Conservation (phyloP, 2,113 vertebrate genomes). For the Phyllostomus discolor region DNA sequence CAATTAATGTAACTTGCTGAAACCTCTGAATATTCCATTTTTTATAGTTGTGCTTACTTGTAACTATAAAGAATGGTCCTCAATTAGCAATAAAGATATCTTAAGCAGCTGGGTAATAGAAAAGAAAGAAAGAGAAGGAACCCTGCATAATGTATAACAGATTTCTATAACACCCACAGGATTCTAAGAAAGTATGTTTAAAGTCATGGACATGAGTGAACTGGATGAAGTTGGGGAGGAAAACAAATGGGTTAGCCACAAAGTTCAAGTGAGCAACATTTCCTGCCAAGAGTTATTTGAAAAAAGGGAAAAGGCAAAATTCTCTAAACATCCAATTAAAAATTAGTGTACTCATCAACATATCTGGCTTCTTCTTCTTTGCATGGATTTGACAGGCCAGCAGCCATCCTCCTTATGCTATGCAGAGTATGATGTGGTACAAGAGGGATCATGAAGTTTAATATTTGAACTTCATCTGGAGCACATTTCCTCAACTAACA, state of each 20-base stretch:
- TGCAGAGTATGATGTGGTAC: background rate
- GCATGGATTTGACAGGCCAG: background rate
- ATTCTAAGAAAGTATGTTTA: background rate
- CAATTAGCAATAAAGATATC: background rate
- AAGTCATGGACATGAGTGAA: background rate
- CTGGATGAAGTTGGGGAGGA: background rate
- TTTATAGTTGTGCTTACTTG: background rate
- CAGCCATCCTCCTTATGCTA: background rate
- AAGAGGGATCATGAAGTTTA: background rate
- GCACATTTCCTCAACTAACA: conserved; percentile 20
- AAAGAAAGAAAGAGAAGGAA: background rate
- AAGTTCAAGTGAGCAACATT: background rate
- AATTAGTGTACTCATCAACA: background rate
- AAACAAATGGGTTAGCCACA: background rate
- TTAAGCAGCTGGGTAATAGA: conserved; percentile 2
- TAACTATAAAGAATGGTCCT: background rate
- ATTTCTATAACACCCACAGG: background rate
- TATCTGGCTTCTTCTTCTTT: background rate
- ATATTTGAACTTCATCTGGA: background rate
- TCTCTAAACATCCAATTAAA: background rate
- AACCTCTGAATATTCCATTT: background rate
- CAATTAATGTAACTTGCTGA: background rate
- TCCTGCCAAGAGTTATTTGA: conserved; percentile 12
- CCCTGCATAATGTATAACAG: background rate
- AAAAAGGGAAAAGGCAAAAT: background rate